Base-by-base conservation (phyloP, 2,797 vertebrate species). In the Fistularia tabacaria region DNA sequence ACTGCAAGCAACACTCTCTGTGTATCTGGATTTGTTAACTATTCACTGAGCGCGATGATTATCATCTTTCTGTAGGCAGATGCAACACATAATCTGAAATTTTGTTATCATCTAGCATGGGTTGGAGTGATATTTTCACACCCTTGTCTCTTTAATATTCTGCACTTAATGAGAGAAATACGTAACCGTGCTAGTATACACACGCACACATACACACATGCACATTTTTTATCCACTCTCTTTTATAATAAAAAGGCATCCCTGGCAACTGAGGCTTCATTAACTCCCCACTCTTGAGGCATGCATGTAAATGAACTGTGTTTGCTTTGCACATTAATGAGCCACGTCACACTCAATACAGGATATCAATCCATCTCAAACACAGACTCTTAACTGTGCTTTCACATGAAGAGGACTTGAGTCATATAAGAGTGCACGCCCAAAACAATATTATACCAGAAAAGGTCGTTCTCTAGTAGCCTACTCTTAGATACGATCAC, bases 311-410 rank as follows among this genome's bases (percentile, higher is more conserved):
- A 87, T 86, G 77, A 84, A 66, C 79, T 62, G 64, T 72, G 66
- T 82, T 83, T 84, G 71, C 74, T 77, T 82, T 82, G 80, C 79
- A 85, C 85, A 85, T 85, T 80, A 84, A 79, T 84, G 83, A 74
- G 64, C 69, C 46, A 75, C 44, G 40, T 71, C 76, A 73, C 59
- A 51, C 50, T 68, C 65, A 59, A 76, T 75, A 67, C 64, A 55
- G 41, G 52, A 71, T 55, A 63, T 47, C 69, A 59, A 67, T 84
- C 43, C 65, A 66, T 71, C 64, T 52, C 6, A 36, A 38, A 14
- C 25, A n/a, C 3, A 43, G n/a, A 44, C 14, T 9, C 40, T 9
- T 9, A 15, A 10, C 10, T 40, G n/a, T n/a, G 25, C 7, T 10
- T 36, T 13, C 7, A 45, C 7, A 49, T 46, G 14, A 9, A 47